phyloP scores from a whole-genome alignment of 2,113 vertebrate species.

The Lonchura striata region DNA sequence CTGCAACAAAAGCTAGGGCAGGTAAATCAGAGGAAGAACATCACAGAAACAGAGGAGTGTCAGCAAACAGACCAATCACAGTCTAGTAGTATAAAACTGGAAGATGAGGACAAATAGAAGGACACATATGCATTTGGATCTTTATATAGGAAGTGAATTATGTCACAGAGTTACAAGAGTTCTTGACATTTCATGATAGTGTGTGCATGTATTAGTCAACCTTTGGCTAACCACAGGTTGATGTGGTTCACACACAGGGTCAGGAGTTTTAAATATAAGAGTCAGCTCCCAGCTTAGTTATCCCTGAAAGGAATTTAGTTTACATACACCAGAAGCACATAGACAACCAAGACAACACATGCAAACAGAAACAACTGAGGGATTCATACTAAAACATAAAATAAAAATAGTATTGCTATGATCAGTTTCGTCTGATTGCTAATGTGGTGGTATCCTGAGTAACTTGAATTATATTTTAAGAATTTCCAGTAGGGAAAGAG shows the following conservation, averaged over 20 bases:
- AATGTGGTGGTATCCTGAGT: neutral
- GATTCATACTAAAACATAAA: neutral
- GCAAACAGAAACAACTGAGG: neutral
- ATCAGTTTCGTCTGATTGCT: neutral
- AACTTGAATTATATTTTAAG: neutral
- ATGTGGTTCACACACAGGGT: neutral
- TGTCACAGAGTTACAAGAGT: neutral
- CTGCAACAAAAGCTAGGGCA: neutral
- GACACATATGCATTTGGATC: neutral
- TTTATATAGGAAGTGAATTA: neutral
- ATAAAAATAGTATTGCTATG: neutral
- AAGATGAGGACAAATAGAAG: neutral
- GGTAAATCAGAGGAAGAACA: neutral
- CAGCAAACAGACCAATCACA: neutral
- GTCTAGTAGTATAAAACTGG: neutral
- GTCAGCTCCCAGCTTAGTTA: neutral
- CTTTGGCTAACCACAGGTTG: neutral
- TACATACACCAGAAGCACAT: neutral
- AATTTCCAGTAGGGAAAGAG: neutral
- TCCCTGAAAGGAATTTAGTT: neutral
- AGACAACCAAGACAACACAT: neutral
- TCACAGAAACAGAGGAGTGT: neutral
- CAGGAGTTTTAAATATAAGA: neutral
- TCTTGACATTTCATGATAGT: neutral
- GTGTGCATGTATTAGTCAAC: neutral